phyloP scores from a whole-genome alignment of 2,797 vertebrate species.

The Sylvia borin region DNA sequence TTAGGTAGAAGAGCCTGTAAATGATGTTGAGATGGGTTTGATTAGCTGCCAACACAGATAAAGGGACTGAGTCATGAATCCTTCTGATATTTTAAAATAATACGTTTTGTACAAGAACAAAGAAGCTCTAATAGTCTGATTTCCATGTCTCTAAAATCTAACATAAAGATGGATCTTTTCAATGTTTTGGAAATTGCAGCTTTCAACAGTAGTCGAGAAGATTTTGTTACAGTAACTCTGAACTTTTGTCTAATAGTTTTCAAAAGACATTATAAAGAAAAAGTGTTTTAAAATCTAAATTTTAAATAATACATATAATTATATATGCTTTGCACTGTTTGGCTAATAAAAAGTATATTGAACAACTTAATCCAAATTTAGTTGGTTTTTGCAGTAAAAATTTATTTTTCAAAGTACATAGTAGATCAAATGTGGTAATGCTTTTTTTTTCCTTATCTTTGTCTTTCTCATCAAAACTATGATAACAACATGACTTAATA shows the following conservation, averaged over 20 bases:
- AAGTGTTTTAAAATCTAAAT: not conserved
- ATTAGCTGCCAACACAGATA: slow-evolving; percentile 57
- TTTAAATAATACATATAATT: not conserved
- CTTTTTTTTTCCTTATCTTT: not conserved
- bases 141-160: slow-evolving; percentile 51
- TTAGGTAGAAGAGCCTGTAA: slow-evolving; percentile 21
- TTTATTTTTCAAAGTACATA: not conserved
- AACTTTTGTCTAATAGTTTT: slow-evolving; percentile 44
- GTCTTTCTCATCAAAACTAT: not conserved
- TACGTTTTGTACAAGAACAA: slow-evolving; percentile 63
- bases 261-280: slow-evolving; percentile 24
- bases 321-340: not conserved
- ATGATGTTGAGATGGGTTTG: slow-evolving; percentile 67
- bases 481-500: not conserved
- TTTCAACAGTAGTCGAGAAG: slow-evolving; percentile 50
- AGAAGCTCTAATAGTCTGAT: slow-evolving; percentile 47
- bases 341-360: not conserved
- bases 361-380: not conserved
- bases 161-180: slow-evolving; percentile 33
- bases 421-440: not conserved
- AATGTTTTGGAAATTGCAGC: slow-evolving; percentile 50
- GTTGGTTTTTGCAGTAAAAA: not conserved
- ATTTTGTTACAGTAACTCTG: slow-evolving; percentile 53
- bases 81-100: slow-evolving; percentile 56
- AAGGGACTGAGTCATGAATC: slow-evolving; percentile 58